phyloP scores from a whole-genome alignment of 2,797 vertebrate genomes.

The Lateolabrax maculatus region DNA sequence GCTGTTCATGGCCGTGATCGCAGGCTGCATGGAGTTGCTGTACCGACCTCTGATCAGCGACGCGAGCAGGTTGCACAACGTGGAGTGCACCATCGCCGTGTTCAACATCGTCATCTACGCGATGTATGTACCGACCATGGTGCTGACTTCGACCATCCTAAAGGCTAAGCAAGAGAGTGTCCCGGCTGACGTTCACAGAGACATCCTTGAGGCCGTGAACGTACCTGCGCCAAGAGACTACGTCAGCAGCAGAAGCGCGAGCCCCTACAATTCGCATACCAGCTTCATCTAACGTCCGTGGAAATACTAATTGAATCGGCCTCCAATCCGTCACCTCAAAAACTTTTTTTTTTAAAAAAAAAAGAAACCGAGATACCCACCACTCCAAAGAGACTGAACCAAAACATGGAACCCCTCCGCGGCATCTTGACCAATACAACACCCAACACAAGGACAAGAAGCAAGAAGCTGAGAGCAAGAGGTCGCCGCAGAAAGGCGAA shows the following conservation, averaged over 20 bases:
- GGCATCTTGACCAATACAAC: too few relatives aligned
- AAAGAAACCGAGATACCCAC: too few relatives aligned
- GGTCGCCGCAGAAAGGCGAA: too few relatives aligned
- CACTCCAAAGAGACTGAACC: too few relatives aligned
- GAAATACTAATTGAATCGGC: too few relatives aligned
- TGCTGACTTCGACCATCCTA: background rate
- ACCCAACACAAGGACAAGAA: too few relatives aligned
- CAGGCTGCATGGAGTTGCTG: constrained; percentile 41
- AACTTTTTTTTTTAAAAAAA: too few relatives aligned
- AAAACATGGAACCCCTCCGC: too few relatives aligned
- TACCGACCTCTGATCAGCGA: constrained; percentile 23
- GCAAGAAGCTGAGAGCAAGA: too few relatives aligned
- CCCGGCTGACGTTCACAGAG: background rate
- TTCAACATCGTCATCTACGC: constrained; percentile 45
- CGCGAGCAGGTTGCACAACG: background rate
- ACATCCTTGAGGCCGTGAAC: background rate
- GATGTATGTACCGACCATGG: constrained; percentile 42
- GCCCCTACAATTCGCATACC: background rate
- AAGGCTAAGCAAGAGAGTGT: background rate
- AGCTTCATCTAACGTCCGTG: too few relatives aligned
- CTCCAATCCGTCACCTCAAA: too few relatives aligned
- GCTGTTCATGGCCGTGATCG: constrained; percentile 36
- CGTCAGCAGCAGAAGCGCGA: background rate
- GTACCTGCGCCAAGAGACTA: background rate
- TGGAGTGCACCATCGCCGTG: constrained; percentile 22